A percentile compares a stretch with the other conserved stretches of the same genome.
Evolutionary conservation across 2,888 invertebrate species (phyloP).

Genomic region (Gerosis bhagava): DNA sequence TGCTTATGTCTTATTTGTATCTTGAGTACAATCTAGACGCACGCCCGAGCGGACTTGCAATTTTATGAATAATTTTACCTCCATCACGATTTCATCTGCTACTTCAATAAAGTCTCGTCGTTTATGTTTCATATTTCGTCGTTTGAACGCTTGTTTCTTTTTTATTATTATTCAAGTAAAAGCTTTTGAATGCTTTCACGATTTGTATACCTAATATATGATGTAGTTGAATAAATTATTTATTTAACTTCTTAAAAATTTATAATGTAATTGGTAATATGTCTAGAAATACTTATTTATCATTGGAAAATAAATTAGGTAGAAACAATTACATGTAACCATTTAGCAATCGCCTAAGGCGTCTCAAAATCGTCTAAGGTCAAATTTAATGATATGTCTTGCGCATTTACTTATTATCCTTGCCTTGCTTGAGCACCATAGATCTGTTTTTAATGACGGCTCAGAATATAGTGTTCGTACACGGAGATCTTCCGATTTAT

Average conservation of each 20-base stretch:
- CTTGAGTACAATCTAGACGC: conserved; percentile 14
- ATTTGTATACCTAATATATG: neutral
- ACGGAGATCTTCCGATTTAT: conserved; percentile 62
- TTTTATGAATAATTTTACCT: conserved; percentile 26
- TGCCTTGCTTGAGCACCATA: conserved; percentile 35
- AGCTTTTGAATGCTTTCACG: conserved; percentile 24
- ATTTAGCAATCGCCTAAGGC: too few species aligned
- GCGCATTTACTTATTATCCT: conserved; percentile 19
- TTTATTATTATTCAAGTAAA: conserved; percentile 24
- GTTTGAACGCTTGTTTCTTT: conserved; percentile 15
- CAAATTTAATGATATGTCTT: neutral
- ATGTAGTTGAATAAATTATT: too few species aligned
- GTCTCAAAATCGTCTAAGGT: neutral
- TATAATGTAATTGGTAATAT: too few species aligned
- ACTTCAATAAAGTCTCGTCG: conserved; percentile 21
- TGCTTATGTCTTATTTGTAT: conserved; percentile 19
- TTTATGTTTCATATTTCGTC: conserved; percentile 20
- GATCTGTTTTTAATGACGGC: conserved; percentile 45
- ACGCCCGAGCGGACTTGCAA: conserved; percentile 19
- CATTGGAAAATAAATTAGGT: too few species aligned
- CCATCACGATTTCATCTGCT: conserved; percentile 26
- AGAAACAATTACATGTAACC: too few species aligned
- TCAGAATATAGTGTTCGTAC: conserved; percentile 35
- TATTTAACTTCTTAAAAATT: too few species aligned
- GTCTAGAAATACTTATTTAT: too few species aligned